Evolutionary conservation across 2,113 vertebrate genomes (phyloP).

Genomic region (Cyanoderma ruficeps): DNA sequence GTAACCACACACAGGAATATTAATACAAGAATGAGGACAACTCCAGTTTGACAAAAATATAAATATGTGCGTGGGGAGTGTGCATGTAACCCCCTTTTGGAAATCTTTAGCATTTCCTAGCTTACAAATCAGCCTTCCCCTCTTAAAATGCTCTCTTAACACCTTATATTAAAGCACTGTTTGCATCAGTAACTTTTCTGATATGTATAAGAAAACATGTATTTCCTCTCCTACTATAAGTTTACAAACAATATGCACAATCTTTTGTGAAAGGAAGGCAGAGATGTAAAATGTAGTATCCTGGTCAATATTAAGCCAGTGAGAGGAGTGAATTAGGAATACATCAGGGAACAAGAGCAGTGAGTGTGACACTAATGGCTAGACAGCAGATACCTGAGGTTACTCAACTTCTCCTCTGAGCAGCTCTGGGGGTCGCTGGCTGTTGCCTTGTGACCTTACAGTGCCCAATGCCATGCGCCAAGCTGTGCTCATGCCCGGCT

Average conservation of each 20-base stretch:
- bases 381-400: background rate
- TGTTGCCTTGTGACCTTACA: background rate
- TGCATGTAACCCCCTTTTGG: background rate
- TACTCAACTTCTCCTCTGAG: background rate
- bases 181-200: background rate
- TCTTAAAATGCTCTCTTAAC: background rate
- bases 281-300: accelerated
- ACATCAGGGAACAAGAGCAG: background rate
- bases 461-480: background rate
- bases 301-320: background rate
- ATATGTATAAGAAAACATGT: background rate
- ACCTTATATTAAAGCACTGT: background rate
- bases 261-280: background rate
- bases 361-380: background rate
- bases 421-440: background rate
- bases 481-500: accelerated
- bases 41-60: background rate
- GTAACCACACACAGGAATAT: background rate
- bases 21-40: background rate
- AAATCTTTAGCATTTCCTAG: background rate
- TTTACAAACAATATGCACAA: accelerated
- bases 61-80: background rate
- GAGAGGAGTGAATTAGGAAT: background rate
- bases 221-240: background rate
- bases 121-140: background rate